A percentile compares a stretch with the other conserved stretches of the same genome.
Conservation (phyloP, 2,888 invertebrate species). For the Hedya salicella region DNA sequence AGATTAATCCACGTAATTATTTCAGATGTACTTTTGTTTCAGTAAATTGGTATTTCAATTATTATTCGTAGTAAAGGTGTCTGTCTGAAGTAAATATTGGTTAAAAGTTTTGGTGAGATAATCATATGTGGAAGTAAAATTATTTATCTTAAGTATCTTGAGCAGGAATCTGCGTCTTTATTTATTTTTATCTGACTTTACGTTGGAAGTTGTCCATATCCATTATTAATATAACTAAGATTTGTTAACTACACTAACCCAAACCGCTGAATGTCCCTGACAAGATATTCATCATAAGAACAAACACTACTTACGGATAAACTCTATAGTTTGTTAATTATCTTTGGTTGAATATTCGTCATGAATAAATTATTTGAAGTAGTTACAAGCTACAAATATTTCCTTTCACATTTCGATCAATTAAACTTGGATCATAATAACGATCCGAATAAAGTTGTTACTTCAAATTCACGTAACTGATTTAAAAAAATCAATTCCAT, state of each 20-base stretch:
- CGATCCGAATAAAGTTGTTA: too few species aligned
- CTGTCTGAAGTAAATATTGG: too few species aligned
- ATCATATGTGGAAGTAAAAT: constrained; percentile 11
- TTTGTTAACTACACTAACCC: background rate
- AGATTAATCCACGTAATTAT: too few species aligned
- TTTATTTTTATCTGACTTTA: constrained; percentile 6
- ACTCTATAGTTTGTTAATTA: background rate
- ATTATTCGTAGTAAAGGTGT: too few species aligned
- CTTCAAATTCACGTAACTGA: too few species aligned
- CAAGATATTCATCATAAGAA: background rate
- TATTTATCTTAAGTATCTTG: constrained; percentile 18
- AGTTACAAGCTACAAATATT: too few species aligned
- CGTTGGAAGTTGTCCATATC: constrained; percentile 17
- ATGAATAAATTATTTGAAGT: background rate
- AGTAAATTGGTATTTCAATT: too few species aligned
- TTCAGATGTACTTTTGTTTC: too few species aligned
- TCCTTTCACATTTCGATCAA: too few species aligned
- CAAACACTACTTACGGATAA: too few species aligned
- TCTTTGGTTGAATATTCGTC: background rate
- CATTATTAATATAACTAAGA: background rate
- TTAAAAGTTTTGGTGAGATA: constrained; percentile 26
- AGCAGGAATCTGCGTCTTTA: constrained; percentile 12
- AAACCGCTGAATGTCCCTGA: background rate
- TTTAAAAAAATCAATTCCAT: too few species aligned
- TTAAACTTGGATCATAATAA: too few species aligned